Conservation (phyloP, 2,113 vertebrate genomes). For the Misgurnus anguillicaudatus region DNA sequence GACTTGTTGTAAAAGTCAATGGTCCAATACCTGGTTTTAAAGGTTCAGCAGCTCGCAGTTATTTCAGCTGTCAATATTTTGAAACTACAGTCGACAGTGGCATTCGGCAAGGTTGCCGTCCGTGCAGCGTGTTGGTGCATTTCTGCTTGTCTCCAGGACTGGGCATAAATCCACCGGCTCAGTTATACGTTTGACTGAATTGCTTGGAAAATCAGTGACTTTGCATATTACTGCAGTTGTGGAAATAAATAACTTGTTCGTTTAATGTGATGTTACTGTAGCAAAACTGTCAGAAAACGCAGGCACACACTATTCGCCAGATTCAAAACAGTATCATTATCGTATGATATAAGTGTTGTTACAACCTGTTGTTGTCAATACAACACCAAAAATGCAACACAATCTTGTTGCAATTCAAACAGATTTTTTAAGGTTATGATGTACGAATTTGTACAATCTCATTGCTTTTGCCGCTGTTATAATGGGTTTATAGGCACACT, state of each 20-base stretch:
- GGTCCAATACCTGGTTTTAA: constrained; percentile 30
- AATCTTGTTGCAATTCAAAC: too few species aligned
- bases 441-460: too few species aligned
- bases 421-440: too few species aligned
- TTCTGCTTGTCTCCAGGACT: not conserved
- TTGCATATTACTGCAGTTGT: not conserved
- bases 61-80: constrained; percentile 24
- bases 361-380: too few species aligned
- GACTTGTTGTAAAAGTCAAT: constrained; percentile 38
- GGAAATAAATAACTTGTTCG: constrained; percentile 3
- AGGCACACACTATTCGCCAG: not conserved
- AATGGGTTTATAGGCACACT: too few species aligned
- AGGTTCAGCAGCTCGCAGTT: constrained; percentile 13
- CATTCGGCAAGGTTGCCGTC: not conserved
- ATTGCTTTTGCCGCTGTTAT: too few species aligned
- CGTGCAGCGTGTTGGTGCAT: not conserved
- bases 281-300: not conserved
- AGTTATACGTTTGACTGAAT: not conserved
- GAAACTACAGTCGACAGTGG: not conserved
- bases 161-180: not conserved
- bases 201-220: constrained; percentile 15
- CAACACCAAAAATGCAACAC: too few species aligned
- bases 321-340: too few species aligned
- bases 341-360: too few species aligned
- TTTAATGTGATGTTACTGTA: not conserved